These are phyloP conservation scores for Brachionus rotundiformis DNA, from an alignment of 1,140 invertebrate genomes.

Conservation along the genomic window DNA sequence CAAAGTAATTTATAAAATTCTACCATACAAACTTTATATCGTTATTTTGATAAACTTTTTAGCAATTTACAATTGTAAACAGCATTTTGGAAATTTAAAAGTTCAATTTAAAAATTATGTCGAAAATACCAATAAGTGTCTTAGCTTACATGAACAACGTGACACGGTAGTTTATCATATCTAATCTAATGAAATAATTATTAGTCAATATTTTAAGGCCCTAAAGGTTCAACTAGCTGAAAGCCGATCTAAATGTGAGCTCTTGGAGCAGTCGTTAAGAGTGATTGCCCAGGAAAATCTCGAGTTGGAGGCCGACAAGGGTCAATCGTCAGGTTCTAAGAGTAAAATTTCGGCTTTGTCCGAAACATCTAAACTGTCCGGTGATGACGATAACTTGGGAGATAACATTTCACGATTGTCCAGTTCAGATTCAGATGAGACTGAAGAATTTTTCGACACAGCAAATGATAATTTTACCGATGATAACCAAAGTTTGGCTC, in stretches of 20 bases:
- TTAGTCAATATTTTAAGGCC: neutral
- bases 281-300: slow-evolving; percentile 48
- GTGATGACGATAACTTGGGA: neutral
- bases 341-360: neutral
- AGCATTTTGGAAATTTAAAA: slow-evolving; percentile 13
- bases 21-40: neutral
- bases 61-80: slow-evolving; percentile 9
- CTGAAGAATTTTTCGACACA: slow-evolving; percentile 46
- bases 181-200: too few species aligned
- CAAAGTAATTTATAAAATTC: slow-evolving; percentile 27
- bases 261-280: slow-evolving; percentile 42
- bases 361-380: neutral
- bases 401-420: neutral
- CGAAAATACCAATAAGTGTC: slow-evolving; percentile 45
- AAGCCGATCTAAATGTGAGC: slow-evolving; percentile 25
- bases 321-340: neutral
- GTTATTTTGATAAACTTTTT: neutral
- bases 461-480: slow-evolving; percentile 15
- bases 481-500: neutral
- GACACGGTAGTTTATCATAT: slow-evolving; percentile 13
- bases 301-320: slow-evolving; percentile 20
- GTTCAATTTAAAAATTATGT: slow-evolving; percentile 32
- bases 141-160: slow-evolving; percentile 35
- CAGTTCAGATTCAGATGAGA: neutral
- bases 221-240: slow-evolving; percentile 1